These are phyloP conservation scores for Apaloderma vittatum DNA, from an alignment of 2,113 vertebrate species.

Conservation along the genomic window DNA sequence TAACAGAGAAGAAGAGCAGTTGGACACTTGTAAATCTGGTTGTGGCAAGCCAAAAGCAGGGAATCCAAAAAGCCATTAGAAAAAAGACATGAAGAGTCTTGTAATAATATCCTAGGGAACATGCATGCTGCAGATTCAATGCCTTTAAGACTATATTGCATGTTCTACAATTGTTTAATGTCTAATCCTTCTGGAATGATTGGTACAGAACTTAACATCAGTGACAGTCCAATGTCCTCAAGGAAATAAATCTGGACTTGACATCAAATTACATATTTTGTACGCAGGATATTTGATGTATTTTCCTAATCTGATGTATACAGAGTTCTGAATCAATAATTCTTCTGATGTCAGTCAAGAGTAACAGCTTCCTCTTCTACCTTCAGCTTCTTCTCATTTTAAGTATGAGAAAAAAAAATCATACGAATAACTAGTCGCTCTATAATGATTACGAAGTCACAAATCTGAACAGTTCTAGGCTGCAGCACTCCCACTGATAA, in stretches of 20 bases:
- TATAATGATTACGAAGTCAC: accelerated
- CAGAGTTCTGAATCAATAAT: background rate
- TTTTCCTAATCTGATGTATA: conserved; percentile 3
- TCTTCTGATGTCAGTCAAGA: background rate
- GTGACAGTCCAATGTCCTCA: background rate
- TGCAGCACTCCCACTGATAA: background rate
- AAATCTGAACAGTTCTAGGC: background rate
- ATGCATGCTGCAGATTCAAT: background rate
- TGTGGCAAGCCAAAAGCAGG: background rate
- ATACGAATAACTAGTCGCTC: accelerated
- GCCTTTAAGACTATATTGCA: background rate
- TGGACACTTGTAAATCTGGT: conserved; percentile 18
- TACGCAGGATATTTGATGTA: background rate
- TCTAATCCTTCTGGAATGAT: conserved; percentile 1
- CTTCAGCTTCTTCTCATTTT: background rate
- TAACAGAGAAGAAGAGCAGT: background rate
- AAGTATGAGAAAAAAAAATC: background rate
- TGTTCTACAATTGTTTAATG: background rate
- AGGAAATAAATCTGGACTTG: conserved; percentile 45
- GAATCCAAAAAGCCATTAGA: conserved; percentile 20
- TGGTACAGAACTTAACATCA: conserved; percentile 15
- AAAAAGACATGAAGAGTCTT: conserved; percentile 29
- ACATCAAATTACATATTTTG: conserved; percentile 6
- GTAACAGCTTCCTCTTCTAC: background rate
- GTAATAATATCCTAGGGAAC: conserved; percentile 39